Conservation (phyloP, 2,113 vertebrate species). For the Clinocottus analis region DNA sequence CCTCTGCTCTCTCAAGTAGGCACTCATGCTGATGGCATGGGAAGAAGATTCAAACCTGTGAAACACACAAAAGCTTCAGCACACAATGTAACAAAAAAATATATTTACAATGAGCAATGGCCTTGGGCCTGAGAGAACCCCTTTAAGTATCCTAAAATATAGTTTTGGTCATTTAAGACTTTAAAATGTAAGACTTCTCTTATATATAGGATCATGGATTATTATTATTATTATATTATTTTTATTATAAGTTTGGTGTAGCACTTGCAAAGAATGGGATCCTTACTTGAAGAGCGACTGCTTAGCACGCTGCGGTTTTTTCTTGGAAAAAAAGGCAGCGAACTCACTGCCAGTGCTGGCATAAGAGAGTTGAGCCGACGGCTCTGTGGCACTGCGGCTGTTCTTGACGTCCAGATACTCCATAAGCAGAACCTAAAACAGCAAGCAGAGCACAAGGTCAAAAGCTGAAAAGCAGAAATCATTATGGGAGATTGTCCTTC, state of each 20-base stretch:
- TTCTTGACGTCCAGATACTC: constrained; percentile 99
- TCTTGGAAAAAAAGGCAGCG: constrained; percentile 96
- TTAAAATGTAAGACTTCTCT: background rate
- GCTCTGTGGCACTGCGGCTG: constrained; percentile 91
- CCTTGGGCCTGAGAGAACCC: background rate
- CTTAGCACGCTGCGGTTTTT: constrained; percentile 94
- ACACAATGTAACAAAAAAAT: background rate
- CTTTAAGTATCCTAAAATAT: background rate
- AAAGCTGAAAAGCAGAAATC: background rate
- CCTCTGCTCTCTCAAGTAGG: constrained; percentile 95
- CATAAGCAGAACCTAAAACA: constrained; percentile 91
- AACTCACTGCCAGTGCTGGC: constrained; percentile 95
- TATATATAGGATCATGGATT: background rate
- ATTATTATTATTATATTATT: too few species aligned
- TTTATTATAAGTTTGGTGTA: background rate
- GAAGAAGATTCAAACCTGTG: constrained; percentile 95
- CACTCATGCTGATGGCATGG: constrained; percentile 99
- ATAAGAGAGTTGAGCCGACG: constrained; percentile 93
- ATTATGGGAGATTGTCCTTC: background rate
- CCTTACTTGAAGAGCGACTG: constrained; percentile 96
- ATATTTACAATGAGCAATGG: background rate
- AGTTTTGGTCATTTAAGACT: background rate
- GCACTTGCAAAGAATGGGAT: background rate
- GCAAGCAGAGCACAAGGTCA: constrained; percentile 15
- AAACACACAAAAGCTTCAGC: constrained; percentile 22